Percentiles rank a stretch among this genome's conserved stretches.
These are phyloP conservation scores for Rattus rattus DNA, from an alignment of 2,113 vertebrate species.

Conservation along the genomic window DNA sequence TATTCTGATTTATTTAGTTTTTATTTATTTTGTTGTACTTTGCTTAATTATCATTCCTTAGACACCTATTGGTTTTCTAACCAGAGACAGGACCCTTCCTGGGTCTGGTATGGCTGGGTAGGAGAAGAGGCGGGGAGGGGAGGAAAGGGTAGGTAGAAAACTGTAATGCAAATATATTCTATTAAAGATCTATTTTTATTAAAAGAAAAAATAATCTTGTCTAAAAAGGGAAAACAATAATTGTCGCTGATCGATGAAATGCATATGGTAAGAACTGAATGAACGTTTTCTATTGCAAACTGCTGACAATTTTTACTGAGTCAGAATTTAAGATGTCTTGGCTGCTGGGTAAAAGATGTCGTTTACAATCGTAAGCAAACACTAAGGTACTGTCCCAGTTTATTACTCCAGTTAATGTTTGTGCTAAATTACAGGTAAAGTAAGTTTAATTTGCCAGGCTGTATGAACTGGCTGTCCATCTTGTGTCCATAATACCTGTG, in stretches of 20 bases:
- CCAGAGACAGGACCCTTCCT: background rate
- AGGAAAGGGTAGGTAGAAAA: background rate
- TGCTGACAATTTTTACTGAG: background rate
- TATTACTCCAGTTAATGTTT: slow-evolving; percentile 13
- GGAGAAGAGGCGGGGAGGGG: background rate
- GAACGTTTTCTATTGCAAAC: background rate
- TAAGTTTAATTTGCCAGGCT: background rate
- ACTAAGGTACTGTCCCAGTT: slow-evolving; percentile 30
- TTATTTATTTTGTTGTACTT: background rate
- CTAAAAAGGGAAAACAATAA: background rate
- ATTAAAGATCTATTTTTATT: background rate
- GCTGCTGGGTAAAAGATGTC: background rate
- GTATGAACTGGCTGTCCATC: background rate
- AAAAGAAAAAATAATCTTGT: background rate
- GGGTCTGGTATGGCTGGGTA: background rate
- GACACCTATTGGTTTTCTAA: background rate
- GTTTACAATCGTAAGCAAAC: slow-evolving; percentile 3
- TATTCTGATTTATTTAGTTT: background rate
- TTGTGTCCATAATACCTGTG: background rate
- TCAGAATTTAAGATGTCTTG: background rate
- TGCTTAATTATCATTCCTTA: background rate
- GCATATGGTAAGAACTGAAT: background rate
- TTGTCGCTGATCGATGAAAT: background rate
- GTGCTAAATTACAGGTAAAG: slow-evolving; percentile 33
- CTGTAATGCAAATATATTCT: background rate